Evolutionary conservation across 2,888 invertebrate genomes (phyloP).

Genomic region (Scaptodrosophila latifasciaeformis): DNA sequence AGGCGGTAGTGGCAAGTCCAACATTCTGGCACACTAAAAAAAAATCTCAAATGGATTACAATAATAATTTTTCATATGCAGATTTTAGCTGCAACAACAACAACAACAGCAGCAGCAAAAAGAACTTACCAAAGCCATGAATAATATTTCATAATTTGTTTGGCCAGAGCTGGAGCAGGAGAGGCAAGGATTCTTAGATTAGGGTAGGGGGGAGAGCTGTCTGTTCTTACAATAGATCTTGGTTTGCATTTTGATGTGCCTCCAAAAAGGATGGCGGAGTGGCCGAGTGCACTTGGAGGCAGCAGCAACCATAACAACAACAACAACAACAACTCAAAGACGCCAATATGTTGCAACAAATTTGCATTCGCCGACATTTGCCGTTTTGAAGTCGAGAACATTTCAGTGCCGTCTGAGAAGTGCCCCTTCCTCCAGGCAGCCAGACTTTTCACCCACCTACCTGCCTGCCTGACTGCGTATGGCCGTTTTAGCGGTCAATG

Average conservation of each 20-base stretch:
- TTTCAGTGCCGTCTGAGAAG: constrained; percentile 1
- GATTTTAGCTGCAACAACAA: constrained; percentile 44
- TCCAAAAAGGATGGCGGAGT: too few species aligned
- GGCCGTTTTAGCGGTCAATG: constrained; percentile 33
- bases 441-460: constrained; percentile 1
- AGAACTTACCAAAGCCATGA: constrained; percentile 65
- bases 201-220: constrained; percentile 50
- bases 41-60: constrained; percentile 63
- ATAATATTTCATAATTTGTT: constrained; percentile 60
- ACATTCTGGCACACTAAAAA: constrained; percentile 11
- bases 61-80: constrained; percentile 69
- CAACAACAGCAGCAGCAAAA: constrained; percentile 45
- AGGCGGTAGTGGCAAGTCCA: not conserved
- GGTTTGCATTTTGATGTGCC: constrained; percentile 48
- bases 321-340: constrained; percentile 21
- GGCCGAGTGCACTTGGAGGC: too few species aligned
- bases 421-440: not conserved
- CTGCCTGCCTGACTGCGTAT: constrained; percentile 3
- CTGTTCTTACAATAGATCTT: constrained; percentile 16
- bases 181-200: not conserved
- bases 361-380: constrained; percentile 69
- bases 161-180: constrained; percentile 9
- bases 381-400: too few species aligned
- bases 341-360: constrained; percentile 43
- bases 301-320: constrained; percentile 55